Evolutionary conservation across 2,888 invertebrate species (phyloP).

Genomic region (Mylabris sibirica): DNA sequence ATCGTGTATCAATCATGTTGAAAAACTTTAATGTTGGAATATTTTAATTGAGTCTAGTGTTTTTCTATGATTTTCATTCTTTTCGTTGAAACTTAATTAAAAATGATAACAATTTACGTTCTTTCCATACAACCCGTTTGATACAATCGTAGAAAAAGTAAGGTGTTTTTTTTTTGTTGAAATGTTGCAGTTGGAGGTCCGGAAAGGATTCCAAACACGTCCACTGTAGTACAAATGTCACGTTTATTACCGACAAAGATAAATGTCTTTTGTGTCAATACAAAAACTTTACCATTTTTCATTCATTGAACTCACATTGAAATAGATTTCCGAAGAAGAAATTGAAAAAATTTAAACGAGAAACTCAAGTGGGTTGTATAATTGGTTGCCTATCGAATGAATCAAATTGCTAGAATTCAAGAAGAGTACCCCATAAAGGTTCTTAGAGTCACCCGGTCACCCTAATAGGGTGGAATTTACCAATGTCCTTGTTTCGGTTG

Average conservation of each 20-base stretch:
- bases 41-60: background rate
- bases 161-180: background rate
- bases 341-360: background rate
- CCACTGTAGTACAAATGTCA: slow-evolving; percentile 48
- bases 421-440: too few relatives aligned
- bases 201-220: slow-evolving; percentile 41
- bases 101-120: background rate
- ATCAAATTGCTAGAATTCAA: background rate
- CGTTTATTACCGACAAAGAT: slow-evolving; percentile 50
- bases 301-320: background rate
- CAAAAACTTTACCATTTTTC: slow-evolving; percentile 38
- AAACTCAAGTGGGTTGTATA: background rate
- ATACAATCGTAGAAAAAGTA: background rate
- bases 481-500: background rate
- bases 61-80: background rate
- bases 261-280: slow-evolving; percentile 27
- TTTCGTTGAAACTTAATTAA: background rate
- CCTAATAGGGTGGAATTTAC: too few relatives aligned
- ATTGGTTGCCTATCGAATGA: background rate
- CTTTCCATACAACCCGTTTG: background rate
- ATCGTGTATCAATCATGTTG: background rate
- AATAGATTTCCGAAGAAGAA: background rate
- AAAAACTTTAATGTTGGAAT: background rate
- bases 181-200: slow-evolving; percentile 21
- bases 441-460: too few relatives aligned